Evolutionary conservation across 2,113 vertebrate species (phyloP).

Genomic region (Microtus pennsylvanicus): DNA sequence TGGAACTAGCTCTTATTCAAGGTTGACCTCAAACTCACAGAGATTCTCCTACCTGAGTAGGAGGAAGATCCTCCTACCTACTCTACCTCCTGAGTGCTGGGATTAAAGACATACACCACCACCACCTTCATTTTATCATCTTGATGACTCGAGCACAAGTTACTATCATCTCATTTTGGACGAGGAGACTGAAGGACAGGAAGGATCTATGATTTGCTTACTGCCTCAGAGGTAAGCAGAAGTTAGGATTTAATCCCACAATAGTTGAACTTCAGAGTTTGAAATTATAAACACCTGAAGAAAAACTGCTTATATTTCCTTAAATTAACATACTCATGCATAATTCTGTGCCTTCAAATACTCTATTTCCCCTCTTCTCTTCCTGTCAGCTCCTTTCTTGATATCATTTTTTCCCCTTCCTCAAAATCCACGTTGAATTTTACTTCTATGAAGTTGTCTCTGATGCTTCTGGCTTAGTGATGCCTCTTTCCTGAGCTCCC

Average conservation of each 20-base stretch:
- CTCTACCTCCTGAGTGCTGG: too few species aligned
- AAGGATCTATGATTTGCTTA: neutral
- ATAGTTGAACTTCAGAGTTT: neutral
- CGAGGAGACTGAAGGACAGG: neutral
- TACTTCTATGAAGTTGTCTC: neutral
- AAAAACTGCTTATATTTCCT: conserved; percentile 23
- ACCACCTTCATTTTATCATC: neutral
- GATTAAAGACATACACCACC: too few species aligned
- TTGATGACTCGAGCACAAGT: neutral
- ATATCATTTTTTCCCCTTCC: neutral
- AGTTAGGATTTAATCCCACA: conserved; percentile 24
- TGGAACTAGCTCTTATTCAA: too few species aligned
- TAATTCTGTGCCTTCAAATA: conserved; percentile 4
- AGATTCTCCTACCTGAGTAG: too few species aligned
- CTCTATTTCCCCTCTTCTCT: neutral
- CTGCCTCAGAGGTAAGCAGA: neutral
- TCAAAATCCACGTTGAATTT: conserved; percentile 38
- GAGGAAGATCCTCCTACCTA: too few species aligned
- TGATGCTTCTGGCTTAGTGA: neutral
- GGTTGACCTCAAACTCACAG: too few species aligned
- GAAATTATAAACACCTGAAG: neutral
- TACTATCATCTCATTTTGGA: neutral
- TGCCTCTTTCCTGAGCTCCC: neutral
- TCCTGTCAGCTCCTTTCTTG: neutral
- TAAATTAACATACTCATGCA: conserved; percentile 31